phyloP scores from a whole-genome alignment of 1,140 invertebrate species.

The Marisa cornuarietis region DNA sequence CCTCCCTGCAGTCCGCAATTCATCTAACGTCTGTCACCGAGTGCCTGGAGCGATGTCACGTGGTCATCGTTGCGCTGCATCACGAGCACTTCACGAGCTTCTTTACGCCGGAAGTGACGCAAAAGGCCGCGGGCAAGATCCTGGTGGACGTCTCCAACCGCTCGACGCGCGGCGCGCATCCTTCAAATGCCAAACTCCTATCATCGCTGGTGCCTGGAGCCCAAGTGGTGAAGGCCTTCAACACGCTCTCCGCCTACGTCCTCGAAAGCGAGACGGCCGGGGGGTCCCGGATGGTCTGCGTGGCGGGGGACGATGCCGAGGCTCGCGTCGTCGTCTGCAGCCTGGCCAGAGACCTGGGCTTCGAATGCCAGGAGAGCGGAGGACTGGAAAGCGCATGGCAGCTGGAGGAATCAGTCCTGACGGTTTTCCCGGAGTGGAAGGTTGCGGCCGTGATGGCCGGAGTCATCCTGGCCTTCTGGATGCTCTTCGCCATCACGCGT shows the following conservation, averaged over 20 bases:
- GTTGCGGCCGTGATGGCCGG: conserved; percentile 37
- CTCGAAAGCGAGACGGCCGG: conserved; percentile 44
- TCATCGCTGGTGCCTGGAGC: conserved; percentile 32
- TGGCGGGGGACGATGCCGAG: conserved; percentile 45
- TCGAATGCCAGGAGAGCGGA: conserved; percentile 44
- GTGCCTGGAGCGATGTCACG: conserved; percentile 35
- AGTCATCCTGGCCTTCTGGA: conserved; percentile 46
- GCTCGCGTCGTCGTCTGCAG: conserved; percentile 39
- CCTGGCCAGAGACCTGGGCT: conserved; percentile 51
- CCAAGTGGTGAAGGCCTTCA: conserved; percentile 56
- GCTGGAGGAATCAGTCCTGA: conserved; percentile 43
- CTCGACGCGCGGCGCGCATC: conserved; percentile 14
- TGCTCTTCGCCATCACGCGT: conserved; percentile 49
- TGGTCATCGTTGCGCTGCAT: conserved; percentile 49
- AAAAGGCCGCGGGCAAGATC: conserved; percentile 41
- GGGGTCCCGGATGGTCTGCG: conserved; percentile 36
- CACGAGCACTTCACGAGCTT: conserved; percentile 39
- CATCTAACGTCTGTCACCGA: conserved; percentile 40
- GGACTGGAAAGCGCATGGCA: conserved; percentile 34
- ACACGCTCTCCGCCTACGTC: conserved; percentile 54
- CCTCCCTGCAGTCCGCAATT: conserved; percentile 32
- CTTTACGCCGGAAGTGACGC: conserved; percentile 24
- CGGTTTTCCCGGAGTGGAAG: conserved; percentile 47
- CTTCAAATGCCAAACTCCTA: conserved; percentile 51
- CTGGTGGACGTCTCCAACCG: conserved; percentile 54